Evolutionary conservation across 1,140 invertebrate genomes (phyloP).

Genomic region (Lucilia cuprina): DNA sequence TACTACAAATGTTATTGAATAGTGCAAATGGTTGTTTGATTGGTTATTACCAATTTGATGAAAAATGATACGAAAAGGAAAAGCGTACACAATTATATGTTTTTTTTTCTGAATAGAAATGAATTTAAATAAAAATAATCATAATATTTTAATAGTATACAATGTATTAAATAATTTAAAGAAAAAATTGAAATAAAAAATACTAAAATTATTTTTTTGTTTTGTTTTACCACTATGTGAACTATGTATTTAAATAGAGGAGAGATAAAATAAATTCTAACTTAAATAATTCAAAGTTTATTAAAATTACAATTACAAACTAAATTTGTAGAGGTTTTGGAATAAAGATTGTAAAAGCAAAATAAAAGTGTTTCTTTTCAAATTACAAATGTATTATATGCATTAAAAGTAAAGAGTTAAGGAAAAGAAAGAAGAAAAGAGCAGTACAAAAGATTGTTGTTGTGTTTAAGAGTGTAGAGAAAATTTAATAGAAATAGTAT

Average conservation of each 20-base stretch:
- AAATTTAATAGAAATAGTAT: no score
- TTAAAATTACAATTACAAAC: neutral
- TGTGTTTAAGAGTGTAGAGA: no score
- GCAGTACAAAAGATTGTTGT: no score
- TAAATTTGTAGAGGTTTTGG: neutral
- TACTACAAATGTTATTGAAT: conserved; percentile 10
- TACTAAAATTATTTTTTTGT: neutral
- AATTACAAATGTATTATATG: no score
- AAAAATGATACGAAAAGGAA: neutral
- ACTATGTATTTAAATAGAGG: neutral
- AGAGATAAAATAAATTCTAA: neutral
- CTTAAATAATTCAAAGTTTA: neutral
- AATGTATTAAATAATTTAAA: neutral
- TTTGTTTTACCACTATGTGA: neutral
- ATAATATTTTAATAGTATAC: neutral
- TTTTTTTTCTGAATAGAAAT: neutral
- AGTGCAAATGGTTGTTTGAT: neutral
- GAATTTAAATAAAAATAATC: neutral
- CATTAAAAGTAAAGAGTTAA: no score
- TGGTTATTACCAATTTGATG: neutral
- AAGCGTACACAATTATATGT: neutral
- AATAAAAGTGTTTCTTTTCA: neutral
- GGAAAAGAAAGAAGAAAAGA: no score
- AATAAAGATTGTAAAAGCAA: neutral
- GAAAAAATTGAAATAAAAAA: no score